These are phyloP conservation scores for Chelon auratus DNA, from an alignment of 2,797 vertebrate species.

Conservation along the genomic window DNA sequence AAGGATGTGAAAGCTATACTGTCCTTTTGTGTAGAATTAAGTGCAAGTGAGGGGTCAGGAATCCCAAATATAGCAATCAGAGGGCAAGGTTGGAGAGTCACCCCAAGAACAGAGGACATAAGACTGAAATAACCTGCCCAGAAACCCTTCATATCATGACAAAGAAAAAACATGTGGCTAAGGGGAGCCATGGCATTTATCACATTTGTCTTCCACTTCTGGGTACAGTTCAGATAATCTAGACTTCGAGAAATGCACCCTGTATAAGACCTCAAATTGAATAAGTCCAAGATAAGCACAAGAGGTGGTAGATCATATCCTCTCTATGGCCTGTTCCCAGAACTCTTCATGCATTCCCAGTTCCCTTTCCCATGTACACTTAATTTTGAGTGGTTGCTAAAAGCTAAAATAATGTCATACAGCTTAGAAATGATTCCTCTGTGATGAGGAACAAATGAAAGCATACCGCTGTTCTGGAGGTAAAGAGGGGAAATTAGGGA, in stretches of 20 bases:
- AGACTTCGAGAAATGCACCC: not conserved
- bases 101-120: conserved; percentile 8
- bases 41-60: too few relatives aligned
- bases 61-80: too few relatives aligned
- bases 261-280: conserved; percentile 4
- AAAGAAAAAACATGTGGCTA: conserved; percentile 28
- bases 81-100: not conserved
- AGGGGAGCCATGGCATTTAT: conserved; percentile 5
- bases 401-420: not conserved
- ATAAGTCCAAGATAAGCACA: conserved; percentile 19
- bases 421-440: not conserved
- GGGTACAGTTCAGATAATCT: not conserved
- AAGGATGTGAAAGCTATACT: too few relatives aligned
- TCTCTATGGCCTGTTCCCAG: not conserved
- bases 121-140: conserved; percentile 14
- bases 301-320: not conserved
- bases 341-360: not conserved
- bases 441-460: not conserved
- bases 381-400: not conserved
- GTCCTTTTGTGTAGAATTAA: too few relatives aligned
- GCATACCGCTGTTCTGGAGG: conserved; percentile 4
- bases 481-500: conserved; percentile 14
- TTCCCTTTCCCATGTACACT: not conserved
- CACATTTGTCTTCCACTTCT: not conserved
- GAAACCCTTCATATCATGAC: not conserved